Conservation (phyloP, 2,797 vertebrate genomes). For the Gallirallus australis region DNA sequence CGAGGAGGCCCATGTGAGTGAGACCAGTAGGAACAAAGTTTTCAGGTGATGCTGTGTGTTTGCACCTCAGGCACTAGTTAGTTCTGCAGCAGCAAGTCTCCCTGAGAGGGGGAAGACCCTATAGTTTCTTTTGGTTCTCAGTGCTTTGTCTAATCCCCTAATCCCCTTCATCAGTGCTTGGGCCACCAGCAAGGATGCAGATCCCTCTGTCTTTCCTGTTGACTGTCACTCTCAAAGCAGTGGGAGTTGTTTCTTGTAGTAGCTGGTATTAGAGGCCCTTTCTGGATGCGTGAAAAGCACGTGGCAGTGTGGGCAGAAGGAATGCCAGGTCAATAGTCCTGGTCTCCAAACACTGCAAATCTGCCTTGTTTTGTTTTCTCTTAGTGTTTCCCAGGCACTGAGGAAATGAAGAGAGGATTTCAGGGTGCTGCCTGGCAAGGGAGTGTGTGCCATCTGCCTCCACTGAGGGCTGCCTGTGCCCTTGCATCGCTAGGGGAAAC, state of each 20-base stretch:
- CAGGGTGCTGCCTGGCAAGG: neutral
- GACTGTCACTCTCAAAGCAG: neutral
- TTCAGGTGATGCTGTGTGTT: accelerated
- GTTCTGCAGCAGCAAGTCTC: neutral
- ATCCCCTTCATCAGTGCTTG: neutral
- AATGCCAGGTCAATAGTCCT: neutral
- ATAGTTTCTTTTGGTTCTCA: neutral
- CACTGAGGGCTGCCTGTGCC: neutral
- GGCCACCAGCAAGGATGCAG: too few species aligned
- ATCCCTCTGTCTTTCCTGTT: neutral
- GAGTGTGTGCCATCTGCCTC: neutral
- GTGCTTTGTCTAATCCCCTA: neutral
- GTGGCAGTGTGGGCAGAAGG: neutral
- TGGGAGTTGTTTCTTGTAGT: neutral
- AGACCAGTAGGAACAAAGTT: neutral
- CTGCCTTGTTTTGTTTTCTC: neutral
- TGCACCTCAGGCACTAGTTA: neutral
- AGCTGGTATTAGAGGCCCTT: neutral
- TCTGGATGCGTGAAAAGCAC: neutral
- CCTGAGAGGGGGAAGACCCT: neutral
- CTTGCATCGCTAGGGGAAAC: neutral
- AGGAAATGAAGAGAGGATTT: neutral
- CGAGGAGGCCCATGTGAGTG: neutral
- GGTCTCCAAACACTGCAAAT: neutral
- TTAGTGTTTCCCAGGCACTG: neutral